These are phyloP conservation scores for Leguminivora glycinivorella DNA, from an alignment of 1,140 invertebrate species.

Conservation along the genomic window DNA sequence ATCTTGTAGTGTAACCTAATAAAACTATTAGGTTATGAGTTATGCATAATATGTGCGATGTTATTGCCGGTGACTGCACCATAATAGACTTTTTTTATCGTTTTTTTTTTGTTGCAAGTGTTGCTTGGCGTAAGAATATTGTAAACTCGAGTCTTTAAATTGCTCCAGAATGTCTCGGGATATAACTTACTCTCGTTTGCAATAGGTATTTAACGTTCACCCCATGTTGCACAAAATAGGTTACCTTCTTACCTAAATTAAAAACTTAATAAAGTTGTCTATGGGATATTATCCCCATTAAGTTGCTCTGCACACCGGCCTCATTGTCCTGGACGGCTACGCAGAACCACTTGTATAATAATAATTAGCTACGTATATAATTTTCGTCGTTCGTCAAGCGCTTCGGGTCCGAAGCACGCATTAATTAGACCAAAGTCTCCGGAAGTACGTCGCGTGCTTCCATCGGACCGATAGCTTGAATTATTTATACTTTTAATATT, in stretches of 20 bases:
- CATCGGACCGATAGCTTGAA: conserved; percentile 64
- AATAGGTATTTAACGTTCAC: too few species aligned
- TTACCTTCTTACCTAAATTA: background rate
- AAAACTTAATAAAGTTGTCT: background rate
- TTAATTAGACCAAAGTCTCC: conserved; percentile 62
- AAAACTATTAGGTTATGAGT: too few species aligned
- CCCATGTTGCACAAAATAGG: too few species aligned
- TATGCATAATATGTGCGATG: too few species aligned
- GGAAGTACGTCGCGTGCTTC: conserved; percentile 73
- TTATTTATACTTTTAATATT: conserved; percentile 77
- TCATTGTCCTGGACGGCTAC: background rate
- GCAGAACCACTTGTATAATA: conserved; percentile 14
- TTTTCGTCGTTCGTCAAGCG: conserved; percentile 59
- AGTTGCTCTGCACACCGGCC: background rate
- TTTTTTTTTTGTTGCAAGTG: too few species aligned
- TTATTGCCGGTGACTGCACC: too few species aligned
- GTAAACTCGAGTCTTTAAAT: too few species aligned
- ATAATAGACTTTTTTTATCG: too few species aligned
- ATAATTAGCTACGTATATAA: conserved; percentile 36
- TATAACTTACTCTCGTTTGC: too few species aligned
- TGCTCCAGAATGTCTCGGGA: too few species aligned
- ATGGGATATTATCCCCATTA: background rate
- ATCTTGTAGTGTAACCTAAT: too few species aligned
- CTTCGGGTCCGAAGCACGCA: conserved; percentile 49
- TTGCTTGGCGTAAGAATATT: too few species aligned